Evolutionary conservation across 53 echinoderm and acorn worm genomes (phyloP), one percentile per base, ranked within the genome.

Genomic region (Zoroaster sp.): DNA sequence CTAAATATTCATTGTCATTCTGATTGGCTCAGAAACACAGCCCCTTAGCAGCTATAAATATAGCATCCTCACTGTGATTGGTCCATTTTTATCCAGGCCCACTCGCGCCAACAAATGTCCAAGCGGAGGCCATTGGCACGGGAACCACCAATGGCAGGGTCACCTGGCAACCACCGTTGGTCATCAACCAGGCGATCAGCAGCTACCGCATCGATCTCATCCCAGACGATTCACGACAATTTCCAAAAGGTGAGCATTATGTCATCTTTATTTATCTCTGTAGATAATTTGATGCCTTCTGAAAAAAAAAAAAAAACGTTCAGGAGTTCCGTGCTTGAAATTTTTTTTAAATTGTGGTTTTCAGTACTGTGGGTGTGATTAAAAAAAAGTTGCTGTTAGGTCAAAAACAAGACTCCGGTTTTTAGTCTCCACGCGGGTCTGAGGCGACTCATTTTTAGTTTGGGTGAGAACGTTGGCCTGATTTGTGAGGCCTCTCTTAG

Each of bases 161-260:
- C 15, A 66, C 72, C 23, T 92, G 92, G 92, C 14, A 41, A 5
- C n/a, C 17, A 7, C 92, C 92, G 4, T 45, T 85, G 3, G 54
- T 35, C 36, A 33, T 76, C 39, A 75, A 77, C 44, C 55, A 77
- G 13, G 70, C 71, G 7, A 92, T 92, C 54, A 63, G 0, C 0
- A 46, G 66, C 35, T 76, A 83, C 33, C 49, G 80, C 51, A 11
- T 92, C 17, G 66, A 74, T 33, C 71, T 85, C 35, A 37, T 85
- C 37, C 85, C 85, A 2, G 85, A 85, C 8, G 71, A 71, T 51
- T 35, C 72, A 31, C 69, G 51, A 3, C 36, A 33, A 20, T 85
- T 85, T 70, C 85, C 85, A 9, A 44, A 36, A 49, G 51, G 85
- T 85, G 15, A 85, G 85, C 46, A 32, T 28, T n/a, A n/a, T n/a